Evolutionary conservation across 1,140 invertebrate species (phyloP), one percentile per base, ranked within the genome.

Genomic region (Leucophenga varia): DNA sequence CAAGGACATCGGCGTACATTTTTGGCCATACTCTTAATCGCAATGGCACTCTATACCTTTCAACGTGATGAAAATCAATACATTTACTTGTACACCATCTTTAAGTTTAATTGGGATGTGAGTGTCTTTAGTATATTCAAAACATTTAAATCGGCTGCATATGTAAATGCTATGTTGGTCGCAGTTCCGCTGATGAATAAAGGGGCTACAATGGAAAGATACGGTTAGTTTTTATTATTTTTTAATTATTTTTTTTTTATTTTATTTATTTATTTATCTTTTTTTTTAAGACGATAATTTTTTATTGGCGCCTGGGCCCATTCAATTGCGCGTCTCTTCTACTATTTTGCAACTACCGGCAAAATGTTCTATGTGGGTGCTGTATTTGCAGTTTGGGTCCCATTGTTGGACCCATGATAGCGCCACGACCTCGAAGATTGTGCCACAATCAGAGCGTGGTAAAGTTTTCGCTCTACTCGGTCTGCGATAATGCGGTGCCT

Each of bases 31-130:
- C 57, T 89, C 1, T 76, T 90, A 2, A 50, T 85, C 7, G 80
- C 83, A 4, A 89, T 89, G 86, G 80, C 80, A 1, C 75, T 89
- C 9, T 90, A 90, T 57, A 86, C 86, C 31, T 89, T 90, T 52
- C 88, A 90, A 74, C 80, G 88, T 64, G 87, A 90, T 59, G 88
- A 90, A 59, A 84, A 81, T 43, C 78, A 76, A 5, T 84, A 85
- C 61, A 79, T 82, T 36, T 89, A 82, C 55, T 56, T 88, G 12
- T 90, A 88, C 43, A 85, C 85, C 0, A 76, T 80, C 30, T 68
- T 80, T 17, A 79, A 83, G 18, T 88, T 89, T 57, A 67, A 82
- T 21, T 90, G 88, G 88, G 75, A 79, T 32, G 77, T 84, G 0
- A 61, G 67, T 1, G 73, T 78, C 4, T 88, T 79, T 57, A 89